phyloP scores from a whole-genome alignment of 2,113 vertebrate genomes.

The Oryzias woworae region DNA sequence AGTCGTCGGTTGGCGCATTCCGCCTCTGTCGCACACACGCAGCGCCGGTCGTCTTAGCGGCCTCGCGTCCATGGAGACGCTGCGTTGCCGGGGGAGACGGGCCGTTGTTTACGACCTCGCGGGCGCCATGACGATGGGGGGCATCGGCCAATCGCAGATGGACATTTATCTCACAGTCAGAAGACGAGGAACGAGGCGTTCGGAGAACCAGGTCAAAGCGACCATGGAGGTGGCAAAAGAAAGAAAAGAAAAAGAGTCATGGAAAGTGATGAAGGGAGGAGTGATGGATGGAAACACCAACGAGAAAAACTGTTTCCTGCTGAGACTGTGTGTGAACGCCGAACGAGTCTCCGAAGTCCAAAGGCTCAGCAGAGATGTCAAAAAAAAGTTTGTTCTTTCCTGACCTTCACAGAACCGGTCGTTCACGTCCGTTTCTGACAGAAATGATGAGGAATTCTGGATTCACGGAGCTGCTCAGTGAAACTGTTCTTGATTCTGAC shows the following conservation, averaged over 20 bases:
- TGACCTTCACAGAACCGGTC: too few relatives aligned
- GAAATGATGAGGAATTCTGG: too few relatives aligned
- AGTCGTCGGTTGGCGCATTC: constrained; percentile 49
- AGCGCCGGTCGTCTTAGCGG: constrained; percentile 54
- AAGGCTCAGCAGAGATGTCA: too few relatives aligned
- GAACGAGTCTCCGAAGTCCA: too few relatives aligned
- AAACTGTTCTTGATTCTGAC: too few relatives aligned
- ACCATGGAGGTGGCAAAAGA: neutral
- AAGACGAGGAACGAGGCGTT: constrained; percentile 23
- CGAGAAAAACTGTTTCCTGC: too few relatives aligned
- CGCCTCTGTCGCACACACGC: constrained; percentile 47
- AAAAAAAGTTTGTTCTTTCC: too few relatives aligned
- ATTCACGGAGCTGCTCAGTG: too few relatives aligned
- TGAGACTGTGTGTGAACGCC: too few relatives aligned
- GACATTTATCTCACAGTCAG: constrained; percentile 70
- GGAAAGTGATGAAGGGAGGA: neutral
- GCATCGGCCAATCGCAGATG: constrained; percentile 69
- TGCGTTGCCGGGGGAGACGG: constrained; percentile 70
- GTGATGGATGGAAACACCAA: neutral
- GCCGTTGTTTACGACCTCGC: constrained; percentile 73
- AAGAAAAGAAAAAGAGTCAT: neutral
- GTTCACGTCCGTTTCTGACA: too few relatives aligned
- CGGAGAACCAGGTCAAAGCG: neutral
- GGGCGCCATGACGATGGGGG: constrained; percentile 68
- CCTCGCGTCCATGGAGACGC: constrained; percentile 71